A percentile compares a stretch with the other conserved stretches of the same genome.
Conservation (phyloP, 1,140 invertebrate species). For the Heliconius himera region DNA sequence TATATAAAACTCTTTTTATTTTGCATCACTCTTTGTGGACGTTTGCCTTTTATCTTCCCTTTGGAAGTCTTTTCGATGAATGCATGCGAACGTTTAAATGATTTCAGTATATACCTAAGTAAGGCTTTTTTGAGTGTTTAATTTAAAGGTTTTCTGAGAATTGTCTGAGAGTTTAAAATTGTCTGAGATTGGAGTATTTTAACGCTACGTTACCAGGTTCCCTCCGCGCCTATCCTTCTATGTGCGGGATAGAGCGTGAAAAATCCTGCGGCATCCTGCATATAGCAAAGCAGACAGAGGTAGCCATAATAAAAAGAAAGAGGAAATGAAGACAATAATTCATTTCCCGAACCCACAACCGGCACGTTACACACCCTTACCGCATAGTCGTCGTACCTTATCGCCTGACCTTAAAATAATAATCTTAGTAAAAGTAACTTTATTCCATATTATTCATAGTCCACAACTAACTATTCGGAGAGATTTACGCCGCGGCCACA, state of each 20-base stretch:
- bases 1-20: background rate
- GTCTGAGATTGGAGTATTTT: background rate
- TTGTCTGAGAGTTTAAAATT: too few species aligned
- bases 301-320: too few species aligned
- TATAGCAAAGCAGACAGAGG: background rate
- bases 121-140: background rate
- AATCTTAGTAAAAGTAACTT: background rate
- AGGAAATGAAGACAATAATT: too few species aligned
- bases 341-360: too few species aligned
- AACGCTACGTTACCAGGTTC: background rate
- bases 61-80: background rate
- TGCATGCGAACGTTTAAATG: background rate
- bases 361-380: too few species aligned
- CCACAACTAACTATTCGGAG: constrained; percentile 13
- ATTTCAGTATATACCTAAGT: background rate
- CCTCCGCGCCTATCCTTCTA: too few species aligned
- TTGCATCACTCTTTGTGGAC: background rate
- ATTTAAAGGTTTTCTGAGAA: too few species aligned
- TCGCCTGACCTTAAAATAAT: background rate
- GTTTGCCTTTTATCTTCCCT: background rate
- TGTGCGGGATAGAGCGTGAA: background rate
- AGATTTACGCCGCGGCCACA: constrained; percentile 39
- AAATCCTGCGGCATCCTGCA: too few species aligned
- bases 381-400: too few species aligned
- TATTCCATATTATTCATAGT: constrained; percentile 10